Evolutionary conservation across 2,797 vertebrate genomes (phyloP), one percentile per base, ranked within the genome.

Genomic region (Odontamblyopus lacepedii): DNA sequence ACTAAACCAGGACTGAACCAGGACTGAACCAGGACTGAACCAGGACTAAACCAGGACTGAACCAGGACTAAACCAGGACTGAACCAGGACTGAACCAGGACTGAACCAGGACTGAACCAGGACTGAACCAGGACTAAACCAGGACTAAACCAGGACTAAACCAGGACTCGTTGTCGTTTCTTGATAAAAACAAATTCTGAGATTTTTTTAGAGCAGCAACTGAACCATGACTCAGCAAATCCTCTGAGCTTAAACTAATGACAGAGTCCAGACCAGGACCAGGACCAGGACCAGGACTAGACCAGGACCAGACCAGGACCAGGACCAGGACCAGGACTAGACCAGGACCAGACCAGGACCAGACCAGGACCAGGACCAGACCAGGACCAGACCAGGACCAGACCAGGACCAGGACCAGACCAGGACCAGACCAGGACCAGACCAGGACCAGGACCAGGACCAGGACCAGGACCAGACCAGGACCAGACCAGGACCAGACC

Each of bases 161-260:
- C 23, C 41, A 44, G 41, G 41, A 44, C 3, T 44, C 41, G 23
- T 23, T 23, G 23, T 23, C 23, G 23, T 23, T 23, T 23, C 23
- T 23, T 23, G 23, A 23, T 8, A 51, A 15, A 51, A 51, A 18
- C 18, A 51, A 15, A 16, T 19, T 55, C 2, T 1, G 51, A 55
- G n/a, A n/a, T 19, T 55, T 18, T 38, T 55, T 55, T 6, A 8
- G 2, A 8, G 19, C 3, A 27, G 23, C 55, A 13, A 23, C 23
- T 61, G 30, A 32, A 61, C 55, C 55, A 57, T 57, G 55, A 61
- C 59, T 61, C 27, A 61, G 30, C 55, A 57, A 13, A 57, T 57
- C 26, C 23, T 57, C 55, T 27, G 55, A 5, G 55, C 23, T 57
- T 57, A 57, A 23, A 4, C 55, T 57, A 57, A 57, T 57, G 26